Conservation (phyloP, 2,888 invertebrate genomes). For the Amiota communis region DNA sequence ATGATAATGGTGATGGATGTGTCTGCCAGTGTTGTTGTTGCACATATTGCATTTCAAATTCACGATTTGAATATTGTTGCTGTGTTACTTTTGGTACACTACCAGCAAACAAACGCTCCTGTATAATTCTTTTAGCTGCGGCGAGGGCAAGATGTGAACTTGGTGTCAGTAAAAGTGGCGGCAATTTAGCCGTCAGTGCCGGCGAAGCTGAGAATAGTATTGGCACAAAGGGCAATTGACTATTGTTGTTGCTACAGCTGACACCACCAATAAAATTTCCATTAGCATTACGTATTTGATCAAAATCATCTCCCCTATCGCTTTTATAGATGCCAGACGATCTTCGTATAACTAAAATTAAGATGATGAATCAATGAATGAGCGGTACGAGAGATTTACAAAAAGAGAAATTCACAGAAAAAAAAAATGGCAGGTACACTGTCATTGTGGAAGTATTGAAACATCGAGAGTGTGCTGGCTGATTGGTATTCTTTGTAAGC, state of each 20-base stretch:
- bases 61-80: slow-evolving; percentile 30
- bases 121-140: slow-evolving; percentile 65
- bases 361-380: slow-evolving; percentile 69
- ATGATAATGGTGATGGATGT: slow-evolving; percentile 36
- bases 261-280: slow-evolving; percentile 73
- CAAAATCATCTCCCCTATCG: slow-evolving; percentile 40
- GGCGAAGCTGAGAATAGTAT: slow-evolving; percentile 43
- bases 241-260: slow-evolving; percentile 64
- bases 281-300: slow-evolving; percentile 52
- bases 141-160: slow-evolving; percentile 68
- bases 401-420: not conserved
- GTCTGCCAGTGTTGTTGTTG: slow-evolving; percentile 48
- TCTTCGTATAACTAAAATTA: slow-evolving; percentile 75
- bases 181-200: slow-evolving; percentile 43
- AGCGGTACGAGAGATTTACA: slow-evolving; percentile 43
- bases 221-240: slow-evolving; percentile 33
- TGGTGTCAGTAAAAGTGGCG: slow-evolving; percentile 51
- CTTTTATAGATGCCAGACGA: slow-evolving; percentile 73
- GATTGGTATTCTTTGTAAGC: not conserved
- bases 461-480: slow-evolving; percentile 17
- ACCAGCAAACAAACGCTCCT: slow-evolving; percentile 59
- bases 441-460: too few relatives aligned
- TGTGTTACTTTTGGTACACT: slow-evolving; percentile 44
- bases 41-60: slow-evolving; percentile 31
- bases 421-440: not conserved